Evolutionary conservation across 2,888 invertebrate genomes (phyloP).

Genomic region (Strigamia transsilvanica): DNA sequence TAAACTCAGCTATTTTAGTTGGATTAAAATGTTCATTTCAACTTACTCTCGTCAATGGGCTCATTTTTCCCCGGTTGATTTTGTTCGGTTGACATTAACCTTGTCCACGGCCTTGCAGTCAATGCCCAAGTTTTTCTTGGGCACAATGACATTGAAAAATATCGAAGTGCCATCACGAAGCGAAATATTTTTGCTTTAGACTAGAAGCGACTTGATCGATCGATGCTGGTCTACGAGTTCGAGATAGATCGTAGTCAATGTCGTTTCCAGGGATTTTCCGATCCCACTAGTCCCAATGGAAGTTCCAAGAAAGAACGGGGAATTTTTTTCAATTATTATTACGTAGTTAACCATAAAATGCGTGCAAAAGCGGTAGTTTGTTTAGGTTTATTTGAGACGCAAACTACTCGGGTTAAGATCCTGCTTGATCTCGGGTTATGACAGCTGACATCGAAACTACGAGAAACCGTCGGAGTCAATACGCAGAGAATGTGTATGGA

Average conservation of each 20-base stretch:
- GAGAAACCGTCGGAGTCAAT: neutral
- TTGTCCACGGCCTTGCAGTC: neutral
- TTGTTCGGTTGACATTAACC: neutral
- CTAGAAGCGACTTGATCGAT: neutral
- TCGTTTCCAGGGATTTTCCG: neutral
- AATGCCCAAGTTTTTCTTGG: neutral
- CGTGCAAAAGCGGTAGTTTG: neutral
- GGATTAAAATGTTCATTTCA: neutral
- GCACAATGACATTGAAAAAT: neutral
- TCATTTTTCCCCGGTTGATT: neutral
- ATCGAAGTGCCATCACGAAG: neutral
- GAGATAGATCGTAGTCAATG: neutral
- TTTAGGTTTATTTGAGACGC: neutral
- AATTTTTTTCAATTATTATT: neutral
- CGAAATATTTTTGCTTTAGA: neutral
- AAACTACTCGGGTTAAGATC: neutral
- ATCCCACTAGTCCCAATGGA: neutral
- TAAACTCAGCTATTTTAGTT: neutral
- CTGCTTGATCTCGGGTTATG: neutral
- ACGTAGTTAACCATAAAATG: neutral
- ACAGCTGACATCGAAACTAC: neutral
- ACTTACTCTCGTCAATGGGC: neutral
- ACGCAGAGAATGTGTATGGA: no score
- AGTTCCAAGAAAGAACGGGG: slow-evolving; percentile 2
- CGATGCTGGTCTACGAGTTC: neutral